phyloP scores from a whole-genome alignment of 1,140 invertebrate genomes.

The Neelides sp. region DNA sequence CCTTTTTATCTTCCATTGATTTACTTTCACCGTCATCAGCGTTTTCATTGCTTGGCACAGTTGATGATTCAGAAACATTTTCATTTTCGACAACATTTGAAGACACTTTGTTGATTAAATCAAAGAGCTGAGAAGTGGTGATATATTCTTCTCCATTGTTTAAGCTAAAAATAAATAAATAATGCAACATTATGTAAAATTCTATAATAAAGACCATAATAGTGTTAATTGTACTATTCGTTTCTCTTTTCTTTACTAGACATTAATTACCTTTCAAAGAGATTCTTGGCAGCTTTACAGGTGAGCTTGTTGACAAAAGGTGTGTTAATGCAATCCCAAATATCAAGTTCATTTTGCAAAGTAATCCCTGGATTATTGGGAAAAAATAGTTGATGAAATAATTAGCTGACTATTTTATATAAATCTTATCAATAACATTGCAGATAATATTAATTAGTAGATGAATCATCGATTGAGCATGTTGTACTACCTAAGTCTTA shows the following conservation, averaged over 20 bases:
- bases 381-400: background rate
- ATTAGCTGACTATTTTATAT: background rate
- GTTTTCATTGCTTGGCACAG: too few species aligned
- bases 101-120: slow-evolving; percentile 39
- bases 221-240: too few species aligned
- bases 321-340: slow-evolving; percentile 67
- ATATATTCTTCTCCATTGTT: slow-evolving; percentile 74
- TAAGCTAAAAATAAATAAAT: slow-evolving; percentile 45
- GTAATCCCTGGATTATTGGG: slow-evolving; percentile 53
- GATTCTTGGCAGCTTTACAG: slow-evolving; percentile 63
- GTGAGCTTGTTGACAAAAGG: slow-evolving; percentile 71
- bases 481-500: background rate
- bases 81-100: background rate
- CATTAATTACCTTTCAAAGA: slow-evolving; percentile 56
- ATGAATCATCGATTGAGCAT: background rate
- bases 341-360: slow-evolving; percentile 65
- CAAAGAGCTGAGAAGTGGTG: slow-evolving; percentile 60
- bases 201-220: background rate
- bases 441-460: too few species aligned
- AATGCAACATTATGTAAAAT: slow-evolving; percentile 12
- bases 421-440: slow-evolving; percentile 7
- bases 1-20: slow-evolving; percentile 1
- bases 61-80: too few species aligned
- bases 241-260: slow-evolving; percentile 28
- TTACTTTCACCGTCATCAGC: background rate